phyloP scores from a whole-genome alignment of 23 tunicate genomes.

The Trididemnum clinides region DNA sequence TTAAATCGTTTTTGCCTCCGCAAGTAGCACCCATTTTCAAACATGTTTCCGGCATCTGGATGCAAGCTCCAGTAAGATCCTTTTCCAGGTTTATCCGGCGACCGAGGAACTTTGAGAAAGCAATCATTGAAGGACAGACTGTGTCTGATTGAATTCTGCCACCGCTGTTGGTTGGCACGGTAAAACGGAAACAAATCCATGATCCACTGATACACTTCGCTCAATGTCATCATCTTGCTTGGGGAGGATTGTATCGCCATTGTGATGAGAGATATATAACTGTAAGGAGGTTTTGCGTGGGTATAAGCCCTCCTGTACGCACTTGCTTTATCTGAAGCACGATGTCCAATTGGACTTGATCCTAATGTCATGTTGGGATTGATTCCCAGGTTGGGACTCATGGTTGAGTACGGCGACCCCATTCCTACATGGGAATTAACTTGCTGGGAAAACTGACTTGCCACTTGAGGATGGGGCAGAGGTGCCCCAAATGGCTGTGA shows the following conservation, averaged over 20 bases:
- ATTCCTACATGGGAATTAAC: conserved; percentile 35
- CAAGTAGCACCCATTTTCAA: conserved; percentile 98
- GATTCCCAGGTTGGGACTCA: conserved; percentile 78
- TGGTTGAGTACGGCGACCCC: conserved; percentile 58
- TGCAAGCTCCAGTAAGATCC: conserved; percentile 99
- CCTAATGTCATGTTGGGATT: conserved; percentile 80
- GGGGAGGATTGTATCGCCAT: conserved; percentile 91
- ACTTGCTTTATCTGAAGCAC: conserved; percentile 38
- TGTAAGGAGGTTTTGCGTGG: conserved; percentile 93
- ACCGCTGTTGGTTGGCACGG: conserved; percentile 94
- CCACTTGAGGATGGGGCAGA: conserved; percentile 38
- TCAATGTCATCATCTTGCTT: conserved; percentile 94
- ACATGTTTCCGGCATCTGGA: conserved; percentile 99
- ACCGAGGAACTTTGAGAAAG: conserved; percentile 95
- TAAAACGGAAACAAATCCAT: conserved; percentile 98
- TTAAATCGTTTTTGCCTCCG: conserved; percentile 96
- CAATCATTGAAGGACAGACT: conserved; percentile 98
- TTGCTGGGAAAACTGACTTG: conserved; percentile 53
- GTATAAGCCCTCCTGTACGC: conserved; percentile 83
- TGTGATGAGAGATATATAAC: conserved; percentile 89
- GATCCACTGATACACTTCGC: conserved; percentile 98
- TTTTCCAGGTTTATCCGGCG: conserved; percentile 97
- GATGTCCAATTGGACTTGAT: conserved; percentile 49
- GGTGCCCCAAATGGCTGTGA: conserved; percentile 40
- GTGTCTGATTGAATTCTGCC: conserved; percentile 99